These are phyloP conservation scores for Enteromius fasciolatus DNA, from an alignment of 2,797 vertebrate species.

Conservation along the genomic window DNA sequence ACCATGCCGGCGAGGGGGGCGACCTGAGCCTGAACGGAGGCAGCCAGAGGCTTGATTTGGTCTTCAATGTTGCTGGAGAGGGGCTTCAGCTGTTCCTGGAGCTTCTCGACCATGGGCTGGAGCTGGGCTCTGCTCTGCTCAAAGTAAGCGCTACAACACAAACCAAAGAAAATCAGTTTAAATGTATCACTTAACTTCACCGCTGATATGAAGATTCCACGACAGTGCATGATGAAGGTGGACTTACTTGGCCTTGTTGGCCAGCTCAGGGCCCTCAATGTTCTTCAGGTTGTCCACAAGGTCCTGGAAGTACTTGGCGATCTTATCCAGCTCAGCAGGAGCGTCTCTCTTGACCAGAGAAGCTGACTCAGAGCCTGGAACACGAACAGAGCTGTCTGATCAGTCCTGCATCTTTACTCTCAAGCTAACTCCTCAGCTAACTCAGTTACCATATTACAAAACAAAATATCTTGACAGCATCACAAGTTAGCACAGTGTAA, in stretches of 20 bases:
- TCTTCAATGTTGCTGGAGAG: conserved; percentile 61
- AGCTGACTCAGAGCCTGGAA: conserved; percentile 65
- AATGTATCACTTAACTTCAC: background rate
- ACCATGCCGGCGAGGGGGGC: conserved; percentile 51
- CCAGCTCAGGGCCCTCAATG: conserved; percentile 66
- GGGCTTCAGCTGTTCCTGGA: conserved; percentile 68
- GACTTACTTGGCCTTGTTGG: conserved; percentile 72
- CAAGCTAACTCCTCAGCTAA: background rate
- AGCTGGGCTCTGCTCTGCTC: conserved; percentile 65
- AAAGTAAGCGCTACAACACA: conserved; percentile 66
- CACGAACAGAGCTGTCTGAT: conserved; percentile 22
- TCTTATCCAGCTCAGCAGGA: conserved; percentile 62
- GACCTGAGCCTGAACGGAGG: conserved; percentile 59
- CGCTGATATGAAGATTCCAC: background rate
- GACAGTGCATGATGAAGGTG: background rate
- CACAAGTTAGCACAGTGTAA: background rate
- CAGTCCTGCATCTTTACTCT: conserved; percentile 22
- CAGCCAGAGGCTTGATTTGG: conserved; percentile 65
- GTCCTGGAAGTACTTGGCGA: conserved; percentile 64
- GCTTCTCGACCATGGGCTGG: conserved; percentile 69
- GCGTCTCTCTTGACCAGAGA: conserved; percentile 70
- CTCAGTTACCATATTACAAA: conserved; percentile 45
- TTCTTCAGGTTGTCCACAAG: conserved; percentile 69
- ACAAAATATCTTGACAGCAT: conserved; percentile 5
- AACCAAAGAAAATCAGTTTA: background rate